Evolutionary conservation across 2,888 invertebrate genomes (phyloP), one percentile per base, ranked within the genome.

Genomic region (Dryocosmus kuriphilus): DNA sequence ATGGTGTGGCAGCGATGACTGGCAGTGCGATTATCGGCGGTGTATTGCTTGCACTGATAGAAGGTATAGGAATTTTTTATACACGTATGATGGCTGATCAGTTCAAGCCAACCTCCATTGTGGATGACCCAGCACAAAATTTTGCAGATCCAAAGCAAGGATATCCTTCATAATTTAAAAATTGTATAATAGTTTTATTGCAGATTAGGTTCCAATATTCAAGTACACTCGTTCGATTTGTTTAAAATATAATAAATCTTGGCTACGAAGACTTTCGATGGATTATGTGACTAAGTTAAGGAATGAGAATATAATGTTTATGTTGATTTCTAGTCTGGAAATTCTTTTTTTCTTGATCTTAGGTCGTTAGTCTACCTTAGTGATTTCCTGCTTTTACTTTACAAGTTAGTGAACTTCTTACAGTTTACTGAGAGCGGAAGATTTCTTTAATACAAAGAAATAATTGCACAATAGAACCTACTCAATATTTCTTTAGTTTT

Each of bases 11-110:
- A 79, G 96, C 97, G 0, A 97, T 97, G 97, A 96, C 97, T 75
- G 99, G 98, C 57, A 99, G 99, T 93, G 99, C 99, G 19, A 93
- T 99, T 63, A 97, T 99, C 73, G 98, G 99, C 76, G 99, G 99
- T 77, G 96, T 99, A 79, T 94, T 99, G 24, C 93, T 99, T 80
- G 99, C 98, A 5, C 93, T 99, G 83, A 99, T 99, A 85, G 99
- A 99, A 94, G 99, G 99, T 81, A 96, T 99, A 81, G 98, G 98
- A 83, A 98, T 99, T 86, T 93, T 98, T 90, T 96, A 99, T 90
- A 98, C 98, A 16, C 94, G 98, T 88, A 94, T 98, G 88, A 96
- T 97, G 41, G 98, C 98, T 0, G 98, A 98, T 89, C 98, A 98
- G 91, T 98, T 98, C 91, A 96, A 96, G 92, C 98, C 98, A 61